Conservation (phyloP, 2,113 vertebrate genomes). For the Calyptommatus sinebrachiatus region DNA sequence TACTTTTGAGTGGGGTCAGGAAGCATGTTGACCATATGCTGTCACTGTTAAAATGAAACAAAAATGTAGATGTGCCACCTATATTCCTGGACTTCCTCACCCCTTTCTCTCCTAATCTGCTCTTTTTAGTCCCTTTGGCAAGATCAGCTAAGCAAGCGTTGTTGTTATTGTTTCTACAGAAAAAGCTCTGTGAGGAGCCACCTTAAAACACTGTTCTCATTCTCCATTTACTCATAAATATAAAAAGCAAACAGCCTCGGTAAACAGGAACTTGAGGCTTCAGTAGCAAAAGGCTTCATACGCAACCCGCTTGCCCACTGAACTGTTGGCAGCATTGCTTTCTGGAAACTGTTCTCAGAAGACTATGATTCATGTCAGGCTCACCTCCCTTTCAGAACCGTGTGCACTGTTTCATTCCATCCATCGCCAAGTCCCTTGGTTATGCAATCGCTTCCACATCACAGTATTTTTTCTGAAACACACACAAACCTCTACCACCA, state of each 20-base stretch:
- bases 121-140: neutral
- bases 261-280: conserved; percentile 67
- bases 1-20: neutral
- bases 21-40: neutral
- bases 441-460: neutral
- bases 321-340: conserved; percentile 42
- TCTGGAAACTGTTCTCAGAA: conserved; percentile 40
- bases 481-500: neutral
- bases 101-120: no score
- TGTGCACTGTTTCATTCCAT: conserved; percentile 1
- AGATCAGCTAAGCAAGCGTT: neutral
- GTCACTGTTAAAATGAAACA: neutral
- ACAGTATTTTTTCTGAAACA: neutral
- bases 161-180: conserved; percentile 25
- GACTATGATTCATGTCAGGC: conserved; percentile 7
- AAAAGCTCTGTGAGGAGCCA: conserved; percentile 39
- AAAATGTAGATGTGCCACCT: neutral
- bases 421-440: fast-evolving
- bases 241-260: conserved; percentile 56
- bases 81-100: neutral
- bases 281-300: conserved; percentile 42
- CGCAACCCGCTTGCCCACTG: conserved; percentile 31
- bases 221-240: conserved; percentile 45
- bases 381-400: conserved; percentile 10
- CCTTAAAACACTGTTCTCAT: conserved; percentile 43